Evolutionary conservation across 2,797 vertebrate species (phyloP).

Genomic region (Peromyscus melanophrys): DNA sequence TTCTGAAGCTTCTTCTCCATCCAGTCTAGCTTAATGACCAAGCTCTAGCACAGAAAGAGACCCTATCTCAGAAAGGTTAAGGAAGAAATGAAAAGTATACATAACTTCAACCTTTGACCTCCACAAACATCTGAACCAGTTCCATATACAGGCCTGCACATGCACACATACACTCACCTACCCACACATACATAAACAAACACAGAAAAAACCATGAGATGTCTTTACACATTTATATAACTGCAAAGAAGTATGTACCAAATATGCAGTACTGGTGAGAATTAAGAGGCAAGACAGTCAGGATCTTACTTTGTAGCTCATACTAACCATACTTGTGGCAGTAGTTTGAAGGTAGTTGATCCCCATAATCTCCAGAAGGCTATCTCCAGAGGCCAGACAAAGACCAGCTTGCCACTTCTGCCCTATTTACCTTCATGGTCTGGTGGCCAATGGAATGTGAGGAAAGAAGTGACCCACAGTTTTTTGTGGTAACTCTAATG

Average conservation of each 20-base stretch:
- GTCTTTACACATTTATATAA: background rate
- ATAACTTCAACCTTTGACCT: background rate
- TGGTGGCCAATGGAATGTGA: background rate
- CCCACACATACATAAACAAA: background rate
- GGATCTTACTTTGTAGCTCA: background rate
- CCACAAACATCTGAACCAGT: background rate
- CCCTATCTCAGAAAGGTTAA: background rate
- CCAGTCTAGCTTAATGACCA: background rate
- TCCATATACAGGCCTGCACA: background rate
- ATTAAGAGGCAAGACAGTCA: background rate
- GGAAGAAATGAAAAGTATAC: background rate
- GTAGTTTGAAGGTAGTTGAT: background rate
- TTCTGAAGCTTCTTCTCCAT: background rate
- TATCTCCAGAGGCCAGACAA: background rate
- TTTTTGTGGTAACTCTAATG: background rate
- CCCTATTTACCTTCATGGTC: background rate
- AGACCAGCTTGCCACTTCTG: background rate
- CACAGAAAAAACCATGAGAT: background rate
- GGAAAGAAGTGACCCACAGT: background rate
- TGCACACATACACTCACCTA: background rate
- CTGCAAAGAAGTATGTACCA: background rate
- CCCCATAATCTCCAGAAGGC: background rate
- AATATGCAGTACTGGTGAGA: background rate
- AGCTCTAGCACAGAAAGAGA: background rate
- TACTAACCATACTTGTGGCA: background rate